Base-by-base conservation (phyloP, 1,140 invertebrate species). In the Pogonognathellus flavescens region DNA sequence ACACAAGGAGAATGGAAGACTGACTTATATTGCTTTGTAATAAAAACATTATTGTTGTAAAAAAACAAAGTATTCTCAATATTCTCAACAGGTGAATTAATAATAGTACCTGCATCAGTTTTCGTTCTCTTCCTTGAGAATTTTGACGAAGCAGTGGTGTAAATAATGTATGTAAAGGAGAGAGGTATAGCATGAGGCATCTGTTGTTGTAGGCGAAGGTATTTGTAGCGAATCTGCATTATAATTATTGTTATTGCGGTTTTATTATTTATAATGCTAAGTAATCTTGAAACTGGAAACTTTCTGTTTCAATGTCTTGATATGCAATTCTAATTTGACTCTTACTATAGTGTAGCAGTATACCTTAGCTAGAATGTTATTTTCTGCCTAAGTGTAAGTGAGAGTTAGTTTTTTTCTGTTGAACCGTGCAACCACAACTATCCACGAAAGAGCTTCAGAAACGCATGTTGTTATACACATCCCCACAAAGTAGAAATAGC, bases 391-490 rank as follows among this genome's bases (percentile, higher is more conserved):
- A 25, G 16, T 76, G 70, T 50, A 76, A 76, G 70, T 76, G 70
- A 76, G 70, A 76, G 70, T 57, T 57, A 13, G 11, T 76, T 76
- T 76, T n/a, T 76, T 76, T 31, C 70, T 31, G 41, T 76, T 76
- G 70, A 76, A 76, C 70, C 70, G 41, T 76, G 70, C 70, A 76
- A 76, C 70, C 70, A 76, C 70, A 76, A 76, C 70, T n/a, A n/a
- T 57, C 11, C 53, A 57, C 53, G n/a, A 76, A 8, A 76, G 41
- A n/a, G 41, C 6, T 16, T 14, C 7, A 22, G 18, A 66, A 20
- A 66, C 11, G 20, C 62, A 66, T 25, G 62, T 66, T 20, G 20
- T 3, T 25, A 66, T 22, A 66, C 22, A 66, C 62, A 14, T 22
- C 10, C 60, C 60, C 22, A 66, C 22, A 25, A 66, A 5, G 1